phyloP scores from a whole-genome alignment of 1,140 invertebrate genomes.

The Heliconius eleuchia region DNA sequence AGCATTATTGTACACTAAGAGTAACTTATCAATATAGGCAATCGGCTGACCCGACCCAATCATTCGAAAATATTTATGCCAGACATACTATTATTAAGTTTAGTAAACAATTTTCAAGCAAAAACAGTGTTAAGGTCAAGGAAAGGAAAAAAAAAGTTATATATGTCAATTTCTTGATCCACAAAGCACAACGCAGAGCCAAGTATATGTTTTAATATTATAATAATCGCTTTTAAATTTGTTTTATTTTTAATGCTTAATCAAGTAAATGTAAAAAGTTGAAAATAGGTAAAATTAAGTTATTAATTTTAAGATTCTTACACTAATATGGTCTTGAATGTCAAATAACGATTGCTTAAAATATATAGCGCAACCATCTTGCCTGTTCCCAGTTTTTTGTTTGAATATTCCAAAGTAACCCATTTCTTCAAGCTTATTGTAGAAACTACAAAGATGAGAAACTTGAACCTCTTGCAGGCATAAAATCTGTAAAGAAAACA shows the following conservation, averaged over 20 bases:
- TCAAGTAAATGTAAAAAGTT: neutral
- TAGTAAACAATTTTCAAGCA: too few relatives aligned
- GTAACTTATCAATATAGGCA: neutral
- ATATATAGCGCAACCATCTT: conserved; percentile 94
- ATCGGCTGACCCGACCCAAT: neutral
- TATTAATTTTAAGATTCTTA: conserved; percentile 66
- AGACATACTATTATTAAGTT: too few relatives aligned
- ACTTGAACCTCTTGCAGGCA: conserved; percentile 94
- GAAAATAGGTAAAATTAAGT: neutral
- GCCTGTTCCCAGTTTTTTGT: conserved; percentile 85
- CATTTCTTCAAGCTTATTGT: conserved; percentile 79
- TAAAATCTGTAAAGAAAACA: conserved; percentile 83
- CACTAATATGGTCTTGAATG: conserved; percentile 82
- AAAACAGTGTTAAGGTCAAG: too few relatives aligned
- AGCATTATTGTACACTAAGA: neutral
- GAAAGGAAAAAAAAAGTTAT: too few relatives aligned
- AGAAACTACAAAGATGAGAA: conserved; percentile 86
- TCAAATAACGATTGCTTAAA: conserved; percentile 85
- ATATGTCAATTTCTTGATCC: too few relatives aligned
- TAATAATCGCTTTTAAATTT: too few relatives aligned
- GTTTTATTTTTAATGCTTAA: too few relatives aligned
- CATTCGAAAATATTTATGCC: neutral
- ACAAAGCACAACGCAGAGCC: too few relatives aligned
- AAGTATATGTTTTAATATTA: too few relatives aligned
- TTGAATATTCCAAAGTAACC: conserved; percentile 87